These are phyloP conservation scores for Fopius arisanus DNA, from an alignment of 1,140 invertebrate species.

Conservation along the genomic window DNA sequence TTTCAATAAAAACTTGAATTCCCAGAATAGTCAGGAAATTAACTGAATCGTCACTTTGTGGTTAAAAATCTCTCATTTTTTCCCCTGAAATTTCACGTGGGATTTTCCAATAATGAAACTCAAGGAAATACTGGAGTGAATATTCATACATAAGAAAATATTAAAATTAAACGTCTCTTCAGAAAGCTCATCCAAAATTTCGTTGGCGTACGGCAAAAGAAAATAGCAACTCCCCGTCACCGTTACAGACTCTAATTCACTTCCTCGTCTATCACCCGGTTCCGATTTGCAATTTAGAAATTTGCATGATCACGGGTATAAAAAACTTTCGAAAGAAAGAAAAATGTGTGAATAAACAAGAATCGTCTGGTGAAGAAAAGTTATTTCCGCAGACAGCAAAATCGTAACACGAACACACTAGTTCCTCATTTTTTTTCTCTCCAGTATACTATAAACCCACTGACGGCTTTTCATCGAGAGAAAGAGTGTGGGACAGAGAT, in stretches of 20 bases:
- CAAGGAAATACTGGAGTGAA: no score
- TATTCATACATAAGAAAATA: no score
- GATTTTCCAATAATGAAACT: no score
- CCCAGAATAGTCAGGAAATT: no score
- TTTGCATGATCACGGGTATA: not conserved
- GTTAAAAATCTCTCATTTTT: no score
- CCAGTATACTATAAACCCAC: not conserved
- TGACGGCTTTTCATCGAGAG: constrained; percentile 12
- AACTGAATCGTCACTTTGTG: no score
- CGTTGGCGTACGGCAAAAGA: no score
- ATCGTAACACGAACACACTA: not conserved
- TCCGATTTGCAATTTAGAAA: not conserved
- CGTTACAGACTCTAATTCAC: not conserved
- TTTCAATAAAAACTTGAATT: no score
- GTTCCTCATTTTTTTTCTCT: not conserved
- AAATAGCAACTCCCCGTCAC: no score
- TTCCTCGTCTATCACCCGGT: not conserved
- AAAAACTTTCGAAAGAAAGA: constrained; percentile 18
- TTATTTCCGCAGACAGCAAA: constrained; percentile 32
- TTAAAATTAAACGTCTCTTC: no score
- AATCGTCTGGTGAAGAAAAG: constrained; percentile 29
- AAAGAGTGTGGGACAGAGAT: constrained; percentile 16
- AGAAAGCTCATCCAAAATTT: no score
- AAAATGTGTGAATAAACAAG: not conserved
- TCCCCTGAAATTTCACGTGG: no score